Base-by-base conservation (phyloP, 2,113 vertebrate genomes). In the Pholis gunnellus region DNA sequence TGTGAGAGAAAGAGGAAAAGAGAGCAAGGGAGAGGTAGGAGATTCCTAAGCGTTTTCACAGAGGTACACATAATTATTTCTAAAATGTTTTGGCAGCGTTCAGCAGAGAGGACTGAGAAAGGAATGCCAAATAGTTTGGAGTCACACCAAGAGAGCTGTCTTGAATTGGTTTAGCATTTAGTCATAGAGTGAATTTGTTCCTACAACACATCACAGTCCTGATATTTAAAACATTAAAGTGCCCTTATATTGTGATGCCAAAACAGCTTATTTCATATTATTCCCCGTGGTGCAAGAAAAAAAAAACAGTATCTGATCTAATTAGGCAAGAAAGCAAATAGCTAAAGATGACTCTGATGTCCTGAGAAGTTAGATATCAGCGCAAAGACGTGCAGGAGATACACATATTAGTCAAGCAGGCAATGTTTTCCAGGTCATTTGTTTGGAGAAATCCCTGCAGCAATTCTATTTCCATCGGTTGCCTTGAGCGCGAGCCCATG, bases 381-480 rank as follows among this genome's bases (percentile, higher is more conserved):
- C 13, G 29, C 60, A 66, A 60, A 84, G 76, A 88, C 14, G 0
- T 69, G 81, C 72, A 79, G 79, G 70, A 82, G 72, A 88, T 77
- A 79, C 86, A 76, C 81, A 85, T 72, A 89, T 88, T 75, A 85
- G 83, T 88, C 83, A 85, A 83, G 87, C 81, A 82, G 82, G 76
- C 83, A 40, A 87, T 94, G 89, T 92, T 93, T 94, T 95, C 92
- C 93, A 94, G 91, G 93, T 93, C 95, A 95, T 93, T 92, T 94
- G 91, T 68, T 68, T 89, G 75, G 85, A 95, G 91, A 94, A 93
- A 92, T 94, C 92, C 93, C 91, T 90, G 74, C 86, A 95, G 93
- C 93, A 91, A 85, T 93, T 93, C 92, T 93, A 91, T 94, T 94
- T 93, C 89, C 81, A 93, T 94, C 93, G 75, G 88, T 90, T 83